Conservation (phyloP, 37 sponge, comb jelly and placozoan genomes). For the Lycopodina hypogea region DNA sequence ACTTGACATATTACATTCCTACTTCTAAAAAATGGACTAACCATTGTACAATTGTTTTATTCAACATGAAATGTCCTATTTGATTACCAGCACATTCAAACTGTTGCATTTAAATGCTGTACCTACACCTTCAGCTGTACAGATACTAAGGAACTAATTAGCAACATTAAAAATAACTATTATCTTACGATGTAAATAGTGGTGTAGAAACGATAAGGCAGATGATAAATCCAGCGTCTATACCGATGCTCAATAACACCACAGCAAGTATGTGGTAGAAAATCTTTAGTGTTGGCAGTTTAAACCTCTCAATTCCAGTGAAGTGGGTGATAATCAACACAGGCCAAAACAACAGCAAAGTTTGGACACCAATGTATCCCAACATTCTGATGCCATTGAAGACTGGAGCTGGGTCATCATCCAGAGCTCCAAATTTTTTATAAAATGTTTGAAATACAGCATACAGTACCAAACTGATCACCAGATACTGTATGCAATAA, state of each 20-base stretch:
- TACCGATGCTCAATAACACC: conserved; percentile 32
- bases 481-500: not conserved
- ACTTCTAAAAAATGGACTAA: no score
- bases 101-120: no score
- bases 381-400: conserved; percentile 59
- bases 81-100: no score
- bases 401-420: conserved; percentile 59
- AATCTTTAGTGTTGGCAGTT: conserved; percentile 23
- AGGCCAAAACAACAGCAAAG: conserved; percentile 64
- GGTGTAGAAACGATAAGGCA: conserved; percentile 63
- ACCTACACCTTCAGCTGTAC: no score
- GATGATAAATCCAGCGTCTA: conserved; percentile 43
- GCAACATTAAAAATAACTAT: no score
- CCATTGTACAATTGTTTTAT: no score
- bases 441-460: conserved; percentile 54
- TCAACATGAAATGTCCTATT: no score
- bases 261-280: conserved; percentile 30
- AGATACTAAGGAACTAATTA: no score
- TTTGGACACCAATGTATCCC: conserved; percentile 73
- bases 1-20: no score
- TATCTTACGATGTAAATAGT: conserved; percentile 66
- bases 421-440: conserved; percentile 49
- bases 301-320: conserved; percentile 36
- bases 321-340: conserved; percentile 26
- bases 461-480: not conserved